These are phyloP conservation scores for Drosophila cracens DNA, from an alignment of 2,888 invertebrate species.

Conservation along the genomic window DNA sequence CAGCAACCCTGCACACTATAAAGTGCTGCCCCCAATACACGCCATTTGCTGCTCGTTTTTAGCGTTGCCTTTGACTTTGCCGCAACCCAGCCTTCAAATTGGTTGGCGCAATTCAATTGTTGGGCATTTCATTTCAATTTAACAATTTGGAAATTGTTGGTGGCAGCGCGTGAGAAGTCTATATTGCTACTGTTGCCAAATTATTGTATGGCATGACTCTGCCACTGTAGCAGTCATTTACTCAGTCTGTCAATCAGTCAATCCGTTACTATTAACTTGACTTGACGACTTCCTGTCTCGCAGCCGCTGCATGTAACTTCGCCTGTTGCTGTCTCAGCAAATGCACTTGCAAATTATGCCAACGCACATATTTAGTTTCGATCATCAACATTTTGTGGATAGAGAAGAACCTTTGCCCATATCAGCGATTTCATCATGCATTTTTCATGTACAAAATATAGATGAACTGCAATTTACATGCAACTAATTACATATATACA, in stretches of 20 bases:
- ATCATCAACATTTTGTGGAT: background rate
- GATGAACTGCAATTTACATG: background rate
- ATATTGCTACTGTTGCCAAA: constrained; percentile 33
- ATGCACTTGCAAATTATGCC: constrained; percentile 41
- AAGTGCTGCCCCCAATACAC: background rate
- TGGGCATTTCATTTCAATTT: constrained; percentile 76
- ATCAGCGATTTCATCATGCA: constrained; percentile 22
- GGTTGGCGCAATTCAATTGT: constrained; percentile 71
- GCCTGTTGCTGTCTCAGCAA: background rate
- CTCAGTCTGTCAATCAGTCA: constrained; percentile 19
- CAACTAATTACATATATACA: background rate
- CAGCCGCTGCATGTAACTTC: background rate
- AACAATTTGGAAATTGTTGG: constrained; percentile 64
- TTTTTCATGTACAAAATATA: constrained; percentile 29
- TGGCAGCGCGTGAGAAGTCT: constrained; percentile 19
- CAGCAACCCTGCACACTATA: background rate
- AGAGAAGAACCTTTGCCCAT: background rate
- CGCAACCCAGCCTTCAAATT: constrained; percentile 57
- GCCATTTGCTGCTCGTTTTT: background rate
- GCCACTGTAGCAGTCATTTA: constrained; percentile 19
- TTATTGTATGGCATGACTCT: constrained; percentile 49
- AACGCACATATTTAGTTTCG: constrained; percentile 31
- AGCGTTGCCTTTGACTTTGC: constrained; percentile 21
- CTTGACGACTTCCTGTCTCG: constrained; percentile 12
- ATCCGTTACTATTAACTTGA: constrained; percentile 38